Evolutionary conservation across 2,888 invertebrate genomes (phyloP).

Genomic region (Salticus scenicus): DNA sequence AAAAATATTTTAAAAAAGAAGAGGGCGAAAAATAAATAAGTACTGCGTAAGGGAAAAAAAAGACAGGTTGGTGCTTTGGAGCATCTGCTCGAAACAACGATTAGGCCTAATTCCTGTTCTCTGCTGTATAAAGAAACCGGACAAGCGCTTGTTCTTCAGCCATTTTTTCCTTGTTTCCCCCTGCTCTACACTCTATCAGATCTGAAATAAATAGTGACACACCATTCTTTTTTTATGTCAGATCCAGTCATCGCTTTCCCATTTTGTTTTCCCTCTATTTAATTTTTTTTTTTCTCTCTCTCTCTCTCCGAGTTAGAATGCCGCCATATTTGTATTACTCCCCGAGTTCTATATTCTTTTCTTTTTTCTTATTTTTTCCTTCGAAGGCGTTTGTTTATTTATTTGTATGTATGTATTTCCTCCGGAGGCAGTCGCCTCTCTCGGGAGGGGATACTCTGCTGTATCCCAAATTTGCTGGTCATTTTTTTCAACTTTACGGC

Average conservation of each 20-base stretch:
- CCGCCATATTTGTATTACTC: slow-evolving; percentile 57
- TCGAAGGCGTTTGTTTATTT: slow-evolving; percentile 35
- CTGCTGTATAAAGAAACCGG: slow-evolving; percentile 69
- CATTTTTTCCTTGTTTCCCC: slow-evolving; percentile 26
- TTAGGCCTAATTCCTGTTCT: slow-evolving; percentile 63
- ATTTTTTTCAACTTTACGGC: slow-evolving; percentile 62
- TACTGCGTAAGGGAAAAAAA: slow-evolving; percentile 19
- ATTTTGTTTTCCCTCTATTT: slow-evolving; percentile 47
- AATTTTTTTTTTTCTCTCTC: slow-evolving; percentile 26
- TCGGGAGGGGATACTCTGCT: neutral
- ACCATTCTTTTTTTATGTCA: slow-evolving; percentile 62
- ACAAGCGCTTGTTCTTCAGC: slow-evolving; percentile 57
- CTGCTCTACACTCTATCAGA: slow-evolving; percentile 61
- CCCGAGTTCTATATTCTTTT: slow-evolving; percentile 23
- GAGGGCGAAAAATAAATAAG: slow-evolving; percentile 15
- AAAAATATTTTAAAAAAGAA: slow-evolving; percentile 20
- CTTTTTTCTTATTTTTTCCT: neutral
- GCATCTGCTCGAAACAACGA: slow-evolving; percentile 56
- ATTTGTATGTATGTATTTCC: slow-evolving; percentile 54
- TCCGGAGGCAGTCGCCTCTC: neutral
- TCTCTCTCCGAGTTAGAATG: neutral
- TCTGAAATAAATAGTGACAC: slow-evolving; percentile 69
- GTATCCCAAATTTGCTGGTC: slow-evolving; percentile 45
- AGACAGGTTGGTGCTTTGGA: slow-evolving; percentile 55
- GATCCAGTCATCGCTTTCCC: slow-evolving; percentile 61